A percentile compares a stretch with the other conserved stretches of the same genome.
phyloP scores from a whole-genome alignment of 2,888 invertebrate species.

The Ophioninae sp. region DNA sequence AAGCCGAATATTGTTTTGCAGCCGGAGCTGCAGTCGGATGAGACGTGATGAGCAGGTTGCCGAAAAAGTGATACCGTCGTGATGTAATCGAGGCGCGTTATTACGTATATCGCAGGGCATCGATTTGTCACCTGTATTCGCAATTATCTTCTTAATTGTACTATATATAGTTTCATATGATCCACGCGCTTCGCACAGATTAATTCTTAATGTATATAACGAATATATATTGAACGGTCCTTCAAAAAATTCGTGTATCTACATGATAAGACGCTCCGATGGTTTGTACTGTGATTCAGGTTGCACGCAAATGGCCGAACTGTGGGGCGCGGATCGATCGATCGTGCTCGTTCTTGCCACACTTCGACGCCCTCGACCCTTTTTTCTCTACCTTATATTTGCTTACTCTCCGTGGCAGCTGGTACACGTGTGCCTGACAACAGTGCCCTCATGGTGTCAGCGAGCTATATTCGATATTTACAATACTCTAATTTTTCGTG shows the following conservation, averaged over 20 bases:
- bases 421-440: conserved; percentile 38
- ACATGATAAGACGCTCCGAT: conserved; percentile 51
- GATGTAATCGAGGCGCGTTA: conserved; percentile 55
- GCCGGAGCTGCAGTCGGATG: conserved; percentile 75
- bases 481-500: background rate
- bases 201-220: background rate
- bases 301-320: conserved; percentile 19
- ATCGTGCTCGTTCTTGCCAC: conserved; percentile 13
- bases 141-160: background rate
- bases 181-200: background rate
- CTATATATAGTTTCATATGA: background rate
- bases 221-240: conserved; percentile 5
- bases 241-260: background rate
- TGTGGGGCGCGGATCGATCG: conserved; percentile 10
- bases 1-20: conserved; percentile 65
- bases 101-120: background rate
- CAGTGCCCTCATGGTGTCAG: conserved; percentile 8
- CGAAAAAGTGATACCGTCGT: conserved; percentile 21
- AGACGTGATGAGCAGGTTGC: conserved; percentile 67
- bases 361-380: conserved; percentile 38
- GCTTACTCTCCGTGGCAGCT: conserved; percentile 15
- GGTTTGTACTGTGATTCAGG: conserved; percentile 62
- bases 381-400: conserved; percentile 8
- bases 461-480: background rate
- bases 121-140: background rate